Evolutionary conservation across 1,140 invertebrate species (phyloP).

Genomic region (Trachymyrmex cornetzi): DNA sequence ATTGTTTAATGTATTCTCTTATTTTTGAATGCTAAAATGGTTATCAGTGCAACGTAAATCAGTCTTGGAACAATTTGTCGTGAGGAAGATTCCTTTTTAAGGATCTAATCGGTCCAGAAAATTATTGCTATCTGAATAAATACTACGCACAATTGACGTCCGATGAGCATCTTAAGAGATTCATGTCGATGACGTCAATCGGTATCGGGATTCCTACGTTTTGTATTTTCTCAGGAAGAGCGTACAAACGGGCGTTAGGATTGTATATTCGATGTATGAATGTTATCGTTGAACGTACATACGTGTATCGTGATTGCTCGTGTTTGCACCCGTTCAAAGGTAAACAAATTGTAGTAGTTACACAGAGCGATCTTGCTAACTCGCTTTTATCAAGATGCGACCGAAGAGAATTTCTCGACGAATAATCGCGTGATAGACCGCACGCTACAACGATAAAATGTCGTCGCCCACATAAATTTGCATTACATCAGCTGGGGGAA

Average conservation of each 20-base stretch:
- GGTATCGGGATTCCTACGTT: neutral
- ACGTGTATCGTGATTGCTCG: conserved; percentile 14
- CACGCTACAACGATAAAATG: conserved; percentile 46
- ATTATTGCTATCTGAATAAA: conserved; percentile 28
- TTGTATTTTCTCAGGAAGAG: conserved; percentile 15
- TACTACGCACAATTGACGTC: conserved; percentile 6
- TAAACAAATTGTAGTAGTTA: conserved; percentile 55
- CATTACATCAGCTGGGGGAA: conserved; percentile 16
- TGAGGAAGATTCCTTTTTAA: neutral
- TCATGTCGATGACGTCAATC: conserved; percentile 17
- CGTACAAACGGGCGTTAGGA: neutral
- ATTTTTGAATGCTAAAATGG: neutral
- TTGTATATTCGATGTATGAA: conserved; percentile 7
- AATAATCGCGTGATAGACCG: conserved; percentile 38
- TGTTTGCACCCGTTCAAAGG: conserved; percentile 43
- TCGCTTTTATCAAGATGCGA: conserved; percentile 47
- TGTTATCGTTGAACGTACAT: conserved; percentile 12
- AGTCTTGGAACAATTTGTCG: neutral
- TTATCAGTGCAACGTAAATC: conserved; percentile 28
- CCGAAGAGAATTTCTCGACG: conserved; percentile 39
- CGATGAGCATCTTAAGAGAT: neutral
- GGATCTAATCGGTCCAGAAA: neutral
- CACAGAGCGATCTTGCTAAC: conserved; percentile 23
- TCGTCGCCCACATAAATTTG: conserved; percentile 52
- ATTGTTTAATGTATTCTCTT: conserved; percentile 2